Evolutionary conservation across 2,888 invertebrate species (phyloP).

Genomic region (Drosophila picticornis): DNA sequence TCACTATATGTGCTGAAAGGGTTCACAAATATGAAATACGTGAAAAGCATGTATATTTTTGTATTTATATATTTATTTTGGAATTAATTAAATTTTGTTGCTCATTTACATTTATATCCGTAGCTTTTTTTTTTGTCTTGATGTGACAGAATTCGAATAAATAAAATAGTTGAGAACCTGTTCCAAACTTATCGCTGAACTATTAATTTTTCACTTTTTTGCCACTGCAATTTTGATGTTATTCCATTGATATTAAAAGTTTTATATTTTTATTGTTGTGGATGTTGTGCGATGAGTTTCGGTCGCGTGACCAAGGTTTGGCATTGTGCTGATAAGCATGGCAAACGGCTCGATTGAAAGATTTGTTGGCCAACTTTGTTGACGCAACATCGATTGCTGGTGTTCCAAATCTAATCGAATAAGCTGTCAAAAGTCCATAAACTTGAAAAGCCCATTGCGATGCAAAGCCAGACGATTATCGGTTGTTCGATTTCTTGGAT

Average conservation of each 20-base stretch:
- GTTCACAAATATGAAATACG: neutral
- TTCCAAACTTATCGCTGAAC: neutral
- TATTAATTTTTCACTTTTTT: neutral
- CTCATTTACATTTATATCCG: neutral
- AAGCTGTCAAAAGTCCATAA: conserved; percentile 50
- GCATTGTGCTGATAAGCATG: conserved; percentile 24
- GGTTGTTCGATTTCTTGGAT: conserved; percentile 10
- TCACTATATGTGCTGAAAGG: neutral
- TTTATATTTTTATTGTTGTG: conserved; percentile 2
- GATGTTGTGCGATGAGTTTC: conserved; percentile 1
- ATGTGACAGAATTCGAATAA: neutral
- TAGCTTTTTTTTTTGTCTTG: neutral
- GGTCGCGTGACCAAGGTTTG: conserved; percentile 35
- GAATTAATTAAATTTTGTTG: neutral
- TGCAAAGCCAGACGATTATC: conserved; percentile 19
- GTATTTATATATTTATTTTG: neutral
- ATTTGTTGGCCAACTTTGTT: conserved; percentile 30
- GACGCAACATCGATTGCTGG: conserved; percentile 26
- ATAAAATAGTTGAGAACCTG: neutral
- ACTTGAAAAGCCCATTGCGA: conserved; percentile 44
- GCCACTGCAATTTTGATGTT: neutral
- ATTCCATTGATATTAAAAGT: neutral
- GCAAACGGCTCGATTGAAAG: neutral
- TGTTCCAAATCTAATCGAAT: conserved; percentile 43
- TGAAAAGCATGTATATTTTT: neutral